These are phyloP conservation scores for Lottia gigantea DNA, from an alignment of 2,888 invertebrate genomes.

Conservation along the genomic window DNA sequence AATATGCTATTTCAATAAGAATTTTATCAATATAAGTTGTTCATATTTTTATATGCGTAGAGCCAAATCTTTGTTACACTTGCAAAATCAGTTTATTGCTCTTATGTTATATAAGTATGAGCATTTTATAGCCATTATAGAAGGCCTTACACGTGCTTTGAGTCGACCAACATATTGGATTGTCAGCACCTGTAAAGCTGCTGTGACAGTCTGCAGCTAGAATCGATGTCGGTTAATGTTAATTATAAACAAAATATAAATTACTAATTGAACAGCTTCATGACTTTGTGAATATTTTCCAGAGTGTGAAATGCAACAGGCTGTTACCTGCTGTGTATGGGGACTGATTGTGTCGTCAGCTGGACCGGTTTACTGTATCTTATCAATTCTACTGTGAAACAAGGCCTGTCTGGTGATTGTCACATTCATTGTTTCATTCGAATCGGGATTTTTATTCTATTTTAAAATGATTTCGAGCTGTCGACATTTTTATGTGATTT, in stretches of 20 bases:
- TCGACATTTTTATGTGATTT: too few relatives aligned
- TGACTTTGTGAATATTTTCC: neutral
- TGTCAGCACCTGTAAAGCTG: neutral
- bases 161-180: constrained; percentile 1
- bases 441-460: too few relatives aligned
- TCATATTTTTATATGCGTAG: too few relatives aligned
- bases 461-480: too few relatives aligned
- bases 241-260: neutral
- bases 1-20: too few relatives aligned
- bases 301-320: neutral
- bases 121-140: too few relatives aligned
- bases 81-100: too few relatives aligned
- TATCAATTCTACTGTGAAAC: constrained; percentile 6
- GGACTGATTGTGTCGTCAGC: constrained; percentile 2
- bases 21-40: too few relatives aligned
- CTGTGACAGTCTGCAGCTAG: neutral
- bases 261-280: constrained; percentile 5
- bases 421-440: neutral
- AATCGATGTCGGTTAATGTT: neutral
- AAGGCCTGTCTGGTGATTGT: neutral
- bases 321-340: neutral
- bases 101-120: too few relatives aligned
- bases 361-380: neutral
- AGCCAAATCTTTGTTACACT: too few relatives aligned
- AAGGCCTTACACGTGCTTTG: neutral